Conservation (phyloP, 2,888 invertebrate genomes). For the Idaea dimidiata region DNA sequence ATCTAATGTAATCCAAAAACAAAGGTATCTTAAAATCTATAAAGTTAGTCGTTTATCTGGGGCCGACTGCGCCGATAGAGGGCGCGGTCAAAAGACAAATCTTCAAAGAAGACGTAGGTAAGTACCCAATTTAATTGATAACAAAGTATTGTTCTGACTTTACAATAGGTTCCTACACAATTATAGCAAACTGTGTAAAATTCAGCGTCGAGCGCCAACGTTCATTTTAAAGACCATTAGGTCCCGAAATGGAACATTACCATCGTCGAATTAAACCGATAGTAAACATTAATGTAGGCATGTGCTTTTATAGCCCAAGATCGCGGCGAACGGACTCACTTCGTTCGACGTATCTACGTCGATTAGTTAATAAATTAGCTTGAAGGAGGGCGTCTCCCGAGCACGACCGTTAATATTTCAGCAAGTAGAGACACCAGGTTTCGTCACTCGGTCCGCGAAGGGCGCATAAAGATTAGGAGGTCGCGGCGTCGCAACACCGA, state of each 20-base stretch:
- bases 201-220: background rate
- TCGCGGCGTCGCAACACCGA: constrained; percentile 10
- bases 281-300: background rate
- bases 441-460: constrained; percentile 12
- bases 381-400: constrained; percentile 5
- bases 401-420: constrained; percentile 7
- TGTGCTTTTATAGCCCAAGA: background rate
- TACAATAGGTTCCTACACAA: background rate
- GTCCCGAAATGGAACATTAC: background rate
- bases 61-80: background rate
- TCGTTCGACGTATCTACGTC: constrained; percentile 1
- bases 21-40: background rate
- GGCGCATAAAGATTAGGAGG: constrained; percentile 11
- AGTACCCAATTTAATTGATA: background rate
- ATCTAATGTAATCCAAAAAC: background rate
- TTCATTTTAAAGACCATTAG: background rate
- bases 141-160: background rate
- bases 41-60: background rate
- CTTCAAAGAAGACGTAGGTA: background rate
- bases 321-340: background rate
- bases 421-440: constrained; percentile 10
- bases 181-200: background rate
- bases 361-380: background rate
- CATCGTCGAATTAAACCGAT: background rate
- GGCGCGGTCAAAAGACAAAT: background rate